A percentile compares a stretch with the other conserved stretches of the same genome.
phyloP scores from a whole-genome alignment of 2,113 vertebrate species.

The Dipodomys ordii region DNA sequence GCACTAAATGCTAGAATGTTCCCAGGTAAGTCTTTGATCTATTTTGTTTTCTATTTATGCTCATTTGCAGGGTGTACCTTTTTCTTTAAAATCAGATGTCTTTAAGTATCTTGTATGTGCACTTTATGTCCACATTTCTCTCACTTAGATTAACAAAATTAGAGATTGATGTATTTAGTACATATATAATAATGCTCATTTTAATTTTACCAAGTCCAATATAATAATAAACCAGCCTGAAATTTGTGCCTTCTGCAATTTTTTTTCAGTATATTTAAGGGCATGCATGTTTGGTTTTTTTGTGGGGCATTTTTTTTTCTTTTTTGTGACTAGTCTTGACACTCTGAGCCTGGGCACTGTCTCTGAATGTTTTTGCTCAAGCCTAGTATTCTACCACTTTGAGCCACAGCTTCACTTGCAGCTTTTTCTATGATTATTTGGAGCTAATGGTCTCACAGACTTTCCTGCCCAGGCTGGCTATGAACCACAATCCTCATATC shows the following conservation, averaged over 20 bases:
- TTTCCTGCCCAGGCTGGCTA: too few relatives aligned
- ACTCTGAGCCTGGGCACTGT: too few relatives aligned
- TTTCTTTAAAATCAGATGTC: neutral
- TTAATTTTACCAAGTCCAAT: neutral
- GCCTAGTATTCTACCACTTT: too few relatives aligned
- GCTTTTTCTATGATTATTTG: too few relatives aligned
- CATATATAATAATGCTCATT: neutral
- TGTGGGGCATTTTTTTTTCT: too few relatives aligned
- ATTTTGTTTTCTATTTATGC: neutral
- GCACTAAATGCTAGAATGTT: too few relatives aligned
- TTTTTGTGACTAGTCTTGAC: too few relatives aligned
- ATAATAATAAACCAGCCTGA: neutral
- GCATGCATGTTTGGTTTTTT: neutral
- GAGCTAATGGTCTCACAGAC: too few relatives aligned
- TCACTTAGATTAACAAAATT: slow-evolving; percentile 20
- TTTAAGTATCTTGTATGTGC: slow-evolving; percentile 15
- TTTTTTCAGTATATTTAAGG: neutral
- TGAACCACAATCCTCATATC: too few relatives aligned
- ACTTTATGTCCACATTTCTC: slow-evolving; percentile 1
- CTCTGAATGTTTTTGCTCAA: too few relatives aligned
- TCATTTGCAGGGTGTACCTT: neutral
- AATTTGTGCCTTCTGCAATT: neutral
- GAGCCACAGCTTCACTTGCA: too few relatives aligned
- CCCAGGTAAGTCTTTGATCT: neutral
- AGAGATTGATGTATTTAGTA: neutral